These are phyloP conservation scores for Tenodera sinensis DNA, from an alignment of 2,888 invertebrate species.

Conservation along the genomic window DNA sequence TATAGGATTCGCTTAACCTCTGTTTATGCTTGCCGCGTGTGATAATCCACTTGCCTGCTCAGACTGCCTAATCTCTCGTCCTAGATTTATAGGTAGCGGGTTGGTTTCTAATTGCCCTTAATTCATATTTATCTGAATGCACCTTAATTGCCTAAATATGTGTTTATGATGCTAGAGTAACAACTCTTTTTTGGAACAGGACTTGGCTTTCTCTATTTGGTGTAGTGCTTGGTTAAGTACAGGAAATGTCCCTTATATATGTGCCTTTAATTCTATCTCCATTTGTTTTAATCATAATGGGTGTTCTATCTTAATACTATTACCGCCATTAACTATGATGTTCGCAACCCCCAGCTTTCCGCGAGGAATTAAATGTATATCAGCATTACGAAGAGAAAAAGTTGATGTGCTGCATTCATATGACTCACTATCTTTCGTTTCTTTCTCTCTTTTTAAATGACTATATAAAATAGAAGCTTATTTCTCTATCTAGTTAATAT, in stretches of 20 bases:
- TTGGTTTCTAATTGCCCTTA: background rate
- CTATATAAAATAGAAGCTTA: no score
- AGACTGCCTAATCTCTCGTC: background rate
- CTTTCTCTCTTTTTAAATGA: no score
- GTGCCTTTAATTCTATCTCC: background rate
- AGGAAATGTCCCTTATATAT: background rate
- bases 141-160: background rate
- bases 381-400: no score
- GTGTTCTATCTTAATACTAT: background rate
- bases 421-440: no score
- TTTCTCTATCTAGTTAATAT: no score
- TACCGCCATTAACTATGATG: background rate
- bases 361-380: no score
- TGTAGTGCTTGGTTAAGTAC: no score
- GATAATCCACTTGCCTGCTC: background rate
- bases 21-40: background rate
- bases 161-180: background rate
- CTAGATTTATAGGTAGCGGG: background rate
- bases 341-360: no score
- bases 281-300: background rate
- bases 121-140: background rate
- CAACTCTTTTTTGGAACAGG: background rate
- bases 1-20: background rate
- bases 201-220: background rate
- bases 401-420: no score